These are phyloP conservation scores for Indri indri DNA, from an alignment of 2,113 vertebrate genomes.

Conservation along the genomic window DNA sequence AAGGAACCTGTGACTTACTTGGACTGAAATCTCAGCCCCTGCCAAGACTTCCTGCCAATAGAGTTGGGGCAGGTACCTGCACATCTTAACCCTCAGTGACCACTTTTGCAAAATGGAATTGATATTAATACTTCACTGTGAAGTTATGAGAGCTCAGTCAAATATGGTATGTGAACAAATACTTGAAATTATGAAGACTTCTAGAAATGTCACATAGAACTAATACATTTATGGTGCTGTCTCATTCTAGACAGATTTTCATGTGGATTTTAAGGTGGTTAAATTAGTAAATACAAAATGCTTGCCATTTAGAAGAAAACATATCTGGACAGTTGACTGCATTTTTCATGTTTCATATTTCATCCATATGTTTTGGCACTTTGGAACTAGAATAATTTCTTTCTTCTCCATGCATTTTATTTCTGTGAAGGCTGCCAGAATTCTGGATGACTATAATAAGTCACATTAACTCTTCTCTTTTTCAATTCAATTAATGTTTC, in stretches of 20 bases:
- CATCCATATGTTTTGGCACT: slow-evolving; percentile 38
- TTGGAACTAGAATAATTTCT: background rate
- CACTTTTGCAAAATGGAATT: background rate
- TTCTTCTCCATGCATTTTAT: background rate
- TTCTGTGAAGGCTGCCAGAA: slow-evolving; percentile 42
- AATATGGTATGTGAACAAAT: background rate
- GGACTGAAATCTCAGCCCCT: background rate
- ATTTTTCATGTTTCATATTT: slow-evolving; percentile 34
- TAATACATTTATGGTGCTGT: background rate
- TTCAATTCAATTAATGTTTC: slow-evolving; percentile 45
- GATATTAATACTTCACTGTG: background rate
- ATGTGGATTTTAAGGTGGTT: background rate
- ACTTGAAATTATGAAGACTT: background rate
- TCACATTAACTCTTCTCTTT: slow-evolving; percentile 21
- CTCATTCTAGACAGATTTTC: background rate
- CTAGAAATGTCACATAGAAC: background rate
- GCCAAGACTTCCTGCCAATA: background rate
- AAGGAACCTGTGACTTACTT: background rate
- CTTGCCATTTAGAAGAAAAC: slow-evolving; percentile 24
- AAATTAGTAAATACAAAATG: background rate
- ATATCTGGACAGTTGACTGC: background rate
- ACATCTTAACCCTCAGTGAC: background rate
- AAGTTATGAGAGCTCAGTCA: background rate
- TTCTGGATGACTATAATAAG: slow-evolving; percentile 31
- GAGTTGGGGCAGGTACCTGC: background rate